phyloP scores from a whole-genome alignment of 1,140 invertebrate species.

The Drosophila sucinea region DNA sequence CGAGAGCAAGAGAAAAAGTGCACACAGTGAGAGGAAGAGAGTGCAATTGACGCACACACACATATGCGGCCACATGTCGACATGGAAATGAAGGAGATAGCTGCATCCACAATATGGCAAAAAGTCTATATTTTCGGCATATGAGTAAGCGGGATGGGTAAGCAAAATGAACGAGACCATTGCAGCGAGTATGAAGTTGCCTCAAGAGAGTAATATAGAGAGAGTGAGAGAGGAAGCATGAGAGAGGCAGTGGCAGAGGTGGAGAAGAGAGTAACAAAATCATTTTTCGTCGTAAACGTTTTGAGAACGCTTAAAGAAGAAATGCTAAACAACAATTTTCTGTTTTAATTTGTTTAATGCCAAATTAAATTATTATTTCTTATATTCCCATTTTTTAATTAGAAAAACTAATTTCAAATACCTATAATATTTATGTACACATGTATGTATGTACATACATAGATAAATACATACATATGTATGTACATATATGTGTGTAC shows the following conservation, averaged over 20 bases:
- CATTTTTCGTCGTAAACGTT: constrained; percentile 10
- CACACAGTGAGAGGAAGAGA: constrained; percentile 23
- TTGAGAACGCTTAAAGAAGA: constrained; percentile 3
- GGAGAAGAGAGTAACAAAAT: neutral
- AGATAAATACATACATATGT: constrained; percentile 11
- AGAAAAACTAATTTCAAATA: neutral
- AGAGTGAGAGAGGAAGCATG: neutral
- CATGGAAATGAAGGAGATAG: constrained; percentile 55
- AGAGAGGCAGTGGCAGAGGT: neutral
- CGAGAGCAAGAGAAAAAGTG: constrained; percentile 17
- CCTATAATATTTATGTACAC: constrained; percentile 11
- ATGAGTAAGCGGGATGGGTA: neutral
- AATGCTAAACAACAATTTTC: constrained; percentile 7
- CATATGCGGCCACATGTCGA: constrained; percentile 40
- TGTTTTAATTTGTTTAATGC: constrained; percentile 7
- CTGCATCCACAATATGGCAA: constrained; percentile 10
- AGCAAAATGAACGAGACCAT: neutral
- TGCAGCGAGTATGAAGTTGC: neutral
- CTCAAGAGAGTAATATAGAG: neutral
- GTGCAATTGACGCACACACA: constrained; percentile 37
- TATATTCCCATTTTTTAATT: neutral
- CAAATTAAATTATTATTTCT: neutral
- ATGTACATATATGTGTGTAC: constrained; percentile 10
- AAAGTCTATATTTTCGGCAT: neutral
- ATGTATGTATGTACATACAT: constrained; percentile 20